A percentile compares a stretch with the other conserved stretches of the same genome.
Evolutionary conservation across 2,888 invertebrate species (phyloP).

Genomic region (Ophioninae sp.): DNA sequence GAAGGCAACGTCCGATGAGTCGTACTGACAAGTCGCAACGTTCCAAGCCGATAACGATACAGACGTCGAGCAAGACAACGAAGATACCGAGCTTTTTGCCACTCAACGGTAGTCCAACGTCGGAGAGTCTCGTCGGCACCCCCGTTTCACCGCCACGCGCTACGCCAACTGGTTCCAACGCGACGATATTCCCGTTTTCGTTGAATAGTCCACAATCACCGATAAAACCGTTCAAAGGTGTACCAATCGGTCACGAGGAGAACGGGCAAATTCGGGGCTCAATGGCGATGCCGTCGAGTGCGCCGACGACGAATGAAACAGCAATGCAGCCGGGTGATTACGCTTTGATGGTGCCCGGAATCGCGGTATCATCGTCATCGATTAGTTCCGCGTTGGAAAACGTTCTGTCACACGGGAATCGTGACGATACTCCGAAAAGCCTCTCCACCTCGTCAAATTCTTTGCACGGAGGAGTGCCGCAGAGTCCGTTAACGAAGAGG

Average conservation of each 20-base stretch:
- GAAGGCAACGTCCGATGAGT: slow-evolving; percentile 66
- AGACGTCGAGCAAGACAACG: slow-evolving; percentile 77
- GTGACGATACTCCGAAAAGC: slow-evolving; percentile 31
- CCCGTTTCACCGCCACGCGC: slow-evolving; percentile 82
- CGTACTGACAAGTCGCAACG: slow-evolving; percentile 81
- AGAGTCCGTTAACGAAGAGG: slow-evolving; percentile 63
- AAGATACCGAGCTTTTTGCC: slow-evolving; percentile 81
- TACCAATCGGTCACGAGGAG: slow-evolving; percentile 25
- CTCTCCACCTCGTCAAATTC: slow-evolving; percentile 38
- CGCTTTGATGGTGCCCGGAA: slow-evolving; percentile 65
- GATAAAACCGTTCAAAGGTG: slow-evolving; percentile 80
- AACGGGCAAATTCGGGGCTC: slow-evolving; percentile 20
- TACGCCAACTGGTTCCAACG: slow-evolving; percentile 84
- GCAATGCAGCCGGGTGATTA: slow-evolving; percentile 63
- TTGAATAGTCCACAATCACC: slow-evolving; percentile 87
- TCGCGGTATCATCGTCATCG: slow-evolving; percentile 9
- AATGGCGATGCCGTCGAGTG: slow-evolving; percentile 12
- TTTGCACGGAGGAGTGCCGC: slow-evolving; percentile 49
- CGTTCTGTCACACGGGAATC: slow-evolving; percentile 1
- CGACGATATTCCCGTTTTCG: slow-evolving; percentile 87
- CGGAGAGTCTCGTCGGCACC: slow-evolving; percentile 80
- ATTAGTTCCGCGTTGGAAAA: slow-evolving; percentile 3
- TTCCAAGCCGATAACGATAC: slow-evolving; percentile 86
- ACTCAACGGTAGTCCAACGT: slow-evolving; percentile 79
- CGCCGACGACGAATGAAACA: slow-evolving; percentile 9